Evolutionary conservation across 2,888 invertebrate genomes (phyloP).

Genomic region (Allophyes oxyacanthae): DNA sequence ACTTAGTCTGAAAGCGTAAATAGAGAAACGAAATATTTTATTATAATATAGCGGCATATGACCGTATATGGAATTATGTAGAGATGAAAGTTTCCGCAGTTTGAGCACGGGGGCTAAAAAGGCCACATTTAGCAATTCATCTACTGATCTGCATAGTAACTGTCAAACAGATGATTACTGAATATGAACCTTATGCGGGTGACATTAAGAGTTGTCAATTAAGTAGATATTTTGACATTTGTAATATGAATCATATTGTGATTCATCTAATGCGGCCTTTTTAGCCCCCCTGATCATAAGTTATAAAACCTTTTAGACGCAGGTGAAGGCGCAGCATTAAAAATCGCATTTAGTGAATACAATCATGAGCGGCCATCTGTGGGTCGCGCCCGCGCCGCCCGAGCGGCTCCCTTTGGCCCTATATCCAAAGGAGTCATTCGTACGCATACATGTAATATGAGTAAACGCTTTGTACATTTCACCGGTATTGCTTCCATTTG

Average conservation of each 20-base stretch:
- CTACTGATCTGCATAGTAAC: too few species aligned
- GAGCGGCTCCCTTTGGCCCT: slow-evolving; percentile 42
- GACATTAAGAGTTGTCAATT: too few species aligned
- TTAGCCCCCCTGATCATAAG: too few species aligned
- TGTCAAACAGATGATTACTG: too few species aligned
- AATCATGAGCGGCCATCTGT: slow-evolving; percentile 33
- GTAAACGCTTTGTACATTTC: slow-evolving; percentile 86
- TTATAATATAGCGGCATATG: slow-evolving; percentile 6
- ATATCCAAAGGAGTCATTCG: slow-evolving; percentile 61
- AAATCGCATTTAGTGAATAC: slow-evolving; percentile 51
- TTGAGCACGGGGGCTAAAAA: slow-evolving; percentile 21
- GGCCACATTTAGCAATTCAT: too few species aligned
- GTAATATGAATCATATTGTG: too few species aligned
- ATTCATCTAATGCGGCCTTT: too few species aligned
- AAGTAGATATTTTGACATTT: too few species aligned
- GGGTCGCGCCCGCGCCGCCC: slow-evolving; percentile 27
- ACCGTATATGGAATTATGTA: slow-evolving; percentile 10
- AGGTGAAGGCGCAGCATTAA: slow-evolving; percentile 51
- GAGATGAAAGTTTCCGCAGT: slow-evolving; percentile 16
- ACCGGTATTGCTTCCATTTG: slow-evolving; percentile 86
- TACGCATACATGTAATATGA: slow-evolving; percentile 78
- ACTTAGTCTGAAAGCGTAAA: slow-evolving; percentile 28
- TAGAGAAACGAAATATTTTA: slow-evolving; percentile 17
- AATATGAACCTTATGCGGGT: too few species aligned
- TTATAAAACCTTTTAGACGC: slow-evolving; percentile 50